A percentile compares a stretch with the other conserved stretches of the same genome.
These are phyloP conservation scores for Ctenomys sociabilis DNA, from an alignment of 2,113 vertebrate species.

Conservation along the genomic window DNA sequence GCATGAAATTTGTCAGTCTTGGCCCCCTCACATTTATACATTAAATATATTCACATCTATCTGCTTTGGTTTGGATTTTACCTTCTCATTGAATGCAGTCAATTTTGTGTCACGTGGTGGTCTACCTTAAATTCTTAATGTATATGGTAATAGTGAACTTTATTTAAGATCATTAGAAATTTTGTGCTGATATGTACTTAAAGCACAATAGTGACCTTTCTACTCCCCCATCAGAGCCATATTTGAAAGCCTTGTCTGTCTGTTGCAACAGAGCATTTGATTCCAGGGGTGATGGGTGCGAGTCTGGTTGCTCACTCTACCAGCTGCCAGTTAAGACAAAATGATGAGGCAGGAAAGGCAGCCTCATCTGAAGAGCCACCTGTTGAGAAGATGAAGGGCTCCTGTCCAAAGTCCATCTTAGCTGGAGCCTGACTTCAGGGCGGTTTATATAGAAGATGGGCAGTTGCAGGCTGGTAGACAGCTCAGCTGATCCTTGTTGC, in stretches of 20 bases:
- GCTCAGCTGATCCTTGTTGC: background rate
- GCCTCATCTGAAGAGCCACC: background rate
- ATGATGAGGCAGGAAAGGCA: background rate
- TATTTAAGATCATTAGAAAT: constrained; percentile 11
- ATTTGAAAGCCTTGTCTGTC: constrained; percentile 14
- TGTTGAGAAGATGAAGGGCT: background rate
- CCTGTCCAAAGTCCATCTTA: background rate
- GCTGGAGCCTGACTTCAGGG: background rate
- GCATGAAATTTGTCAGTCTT: constrained; percentile 11
- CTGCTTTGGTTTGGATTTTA: constrained; percentile 45
- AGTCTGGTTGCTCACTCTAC: background rate
- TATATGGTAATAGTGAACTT: constrained; percentile 4
- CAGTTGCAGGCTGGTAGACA: no score
- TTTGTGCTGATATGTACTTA: constrained; percentile 4
- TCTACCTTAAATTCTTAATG: constrained; percentile 41
- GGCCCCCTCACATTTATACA: background rate
- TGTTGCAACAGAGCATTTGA: background rate
- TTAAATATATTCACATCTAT: constrained; percentile 11
- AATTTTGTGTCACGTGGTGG: background rate
- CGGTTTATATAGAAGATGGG: background rate
- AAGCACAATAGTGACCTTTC: background rate
- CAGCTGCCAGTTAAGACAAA: background rate
- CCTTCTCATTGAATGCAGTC: constrained; percentile 8
- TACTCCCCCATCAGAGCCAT: background rate
- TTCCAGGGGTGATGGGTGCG: background rate